Evolutionary conservation across 2,797 vertebrate species (phyloP).

Genomic region (Morus bassanus): DNA sequence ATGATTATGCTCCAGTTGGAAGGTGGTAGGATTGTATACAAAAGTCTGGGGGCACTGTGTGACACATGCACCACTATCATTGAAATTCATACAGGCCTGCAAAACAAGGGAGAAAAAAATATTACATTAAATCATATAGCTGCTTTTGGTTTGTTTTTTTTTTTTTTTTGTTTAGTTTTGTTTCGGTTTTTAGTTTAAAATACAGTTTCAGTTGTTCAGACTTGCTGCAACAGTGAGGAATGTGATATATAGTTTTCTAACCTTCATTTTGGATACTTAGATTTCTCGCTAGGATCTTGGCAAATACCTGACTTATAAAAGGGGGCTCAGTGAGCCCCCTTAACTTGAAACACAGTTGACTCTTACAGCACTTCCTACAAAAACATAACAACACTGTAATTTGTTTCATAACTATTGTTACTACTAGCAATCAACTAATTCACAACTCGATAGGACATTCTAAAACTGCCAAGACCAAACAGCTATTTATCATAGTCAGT

Average conservation of each 20-base stretch:
- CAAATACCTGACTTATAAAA: neutral
- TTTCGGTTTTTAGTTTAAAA: neutral
- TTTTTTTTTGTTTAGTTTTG: too few relatives aligned
- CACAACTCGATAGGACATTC: neutral
- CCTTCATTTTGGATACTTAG: neutral
- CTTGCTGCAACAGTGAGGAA: neutral
- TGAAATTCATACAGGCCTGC: conserved; percentile 95
- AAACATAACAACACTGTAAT: neutral
- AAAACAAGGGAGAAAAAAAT: neutral
- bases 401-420: neutral
- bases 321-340: neutral
- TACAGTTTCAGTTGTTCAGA: neutral
- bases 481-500: conserved; percentile 8
- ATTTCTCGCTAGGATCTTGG: neutral
- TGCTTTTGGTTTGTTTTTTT: neutral
- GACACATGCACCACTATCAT: conserved; percentile 95
- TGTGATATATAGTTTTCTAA: neutral
- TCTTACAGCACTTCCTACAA: neutral
- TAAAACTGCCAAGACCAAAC: conserved; percentile 3
- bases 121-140: neutral
- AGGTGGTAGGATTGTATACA: conserved; percentile 94
- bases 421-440: neutral
- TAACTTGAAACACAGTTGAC: neutral
- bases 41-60: conserved; percentile 96
- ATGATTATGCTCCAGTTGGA: conserved; percentile 94